phyloP scores from a whole-genome alignment of 2,797 vertebrate genomes.

The Sebastes kiyomatsui region DNA sequence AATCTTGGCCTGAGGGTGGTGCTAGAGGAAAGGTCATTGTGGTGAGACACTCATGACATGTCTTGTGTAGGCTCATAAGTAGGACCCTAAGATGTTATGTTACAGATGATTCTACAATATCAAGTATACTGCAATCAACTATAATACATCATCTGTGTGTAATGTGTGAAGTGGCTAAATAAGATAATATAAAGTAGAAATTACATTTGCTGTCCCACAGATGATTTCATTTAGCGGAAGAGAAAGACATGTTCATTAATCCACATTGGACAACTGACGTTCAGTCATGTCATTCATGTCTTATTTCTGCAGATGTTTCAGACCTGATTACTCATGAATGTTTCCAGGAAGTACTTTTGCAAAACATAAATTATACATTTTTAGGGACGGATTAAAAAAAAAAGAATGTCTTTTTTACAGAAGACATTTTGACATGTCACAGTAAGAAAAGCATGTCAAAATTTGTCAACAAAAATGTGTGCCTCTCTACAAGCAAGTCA shows the following conservation, averaged over 20 bases:
- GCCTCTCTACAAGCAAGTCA: not conserved
- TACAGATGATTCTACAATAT: not conserved
- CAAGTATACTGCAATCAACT: not conserved
- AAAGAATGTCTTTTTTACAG: not conserved
- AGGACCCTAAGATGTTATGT: not conserved
- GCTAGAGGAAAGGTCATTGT: constrained; percentile 4
- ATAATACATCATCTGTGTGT: not conserved
- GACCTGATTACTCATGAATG: not conserved
- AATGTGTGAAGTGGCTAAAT: not conserved
- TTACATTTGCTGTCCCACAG: not conserved
- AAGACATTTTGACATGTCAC: not conserved
- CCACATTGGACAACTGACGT: not conserved
- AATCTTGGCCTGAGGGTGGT: constrained; percentile 27
- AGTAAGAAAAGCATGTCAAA: not conserved
- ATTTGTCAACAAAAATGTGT: not conserved
- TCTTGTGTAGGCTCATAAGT: not conserved
- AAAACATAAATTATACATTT: not conserved
- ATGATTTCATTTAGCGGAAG: not conserved
- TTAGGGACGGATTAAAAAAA: not conserved
- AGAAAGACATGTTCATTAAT: not conserved
- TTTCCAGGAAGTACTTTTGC: not conserved
- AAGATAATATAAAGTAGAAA: not conserved
- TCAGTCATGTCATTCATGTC: not conserved
- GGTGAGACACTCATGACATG: not conserved
- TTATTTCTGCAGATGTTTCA: not conserved